Base-by-base conservation (phyloP, 2,113 vertebrate species). In the Catagonus wagneri region DNA sequence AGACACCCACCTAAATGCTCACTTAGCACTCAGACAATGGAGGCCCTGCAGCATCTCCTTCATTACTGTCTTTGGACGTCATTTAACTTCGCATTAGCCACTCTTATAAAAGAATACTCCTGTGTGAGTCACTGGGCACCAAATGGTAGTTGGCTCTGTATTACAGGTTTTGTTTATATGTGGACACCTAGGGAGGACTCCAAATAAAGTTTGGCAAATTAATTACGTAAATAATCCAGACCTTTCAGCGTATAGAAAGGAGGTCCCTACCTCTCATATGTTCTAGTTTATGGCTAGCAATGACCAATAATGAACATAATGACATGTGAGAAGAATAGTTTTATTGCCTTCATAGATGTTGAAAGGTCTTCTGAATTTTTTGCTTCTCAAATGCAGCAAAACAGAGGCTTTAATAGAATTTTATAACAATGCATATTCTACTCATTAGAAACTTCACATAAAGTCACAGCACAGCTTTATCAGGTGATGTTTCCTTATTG, bases 401-500 rank as follows among this genome's bases (percentile, higher is more conserved):
- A 84, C 79, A 84, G 92, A 97, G 80, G 80, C 54, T 52, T 94
- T 94, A 29, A 50, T 14, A 39, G 61, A 69, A 63, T 39, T 93
- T 90, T 54, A 6, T 63, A 84, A 87, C 88, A 85, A 63, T 32
- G 25, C 14, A 63, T n/a, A 84, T 71, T n/a, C 65, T 52, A 13
- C 56, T 44, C 68, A 32, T 81, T 88, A 87, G 52, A 85, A 96
- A 72, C 60, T 86, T 39, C 60, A 81, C n/a, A 56, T 75, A 92
- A 84, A 92, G 69, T 81, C 93, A 92, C 52, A 85, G 58, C 78
- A 29, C 15, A 66, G 36, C 88, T 90, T 96, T 88, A 83, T 74
- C 95, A 85, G 61, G 69, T 80, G 72, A 69, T 69, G 34, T 80
- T 97, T 96, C 72, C 58, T 97, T 76, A 68, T 27, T 88, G 66